Conservation (phyloP, 2,888 invertebrate genomes). For the Cephalotes varians region DNA sequence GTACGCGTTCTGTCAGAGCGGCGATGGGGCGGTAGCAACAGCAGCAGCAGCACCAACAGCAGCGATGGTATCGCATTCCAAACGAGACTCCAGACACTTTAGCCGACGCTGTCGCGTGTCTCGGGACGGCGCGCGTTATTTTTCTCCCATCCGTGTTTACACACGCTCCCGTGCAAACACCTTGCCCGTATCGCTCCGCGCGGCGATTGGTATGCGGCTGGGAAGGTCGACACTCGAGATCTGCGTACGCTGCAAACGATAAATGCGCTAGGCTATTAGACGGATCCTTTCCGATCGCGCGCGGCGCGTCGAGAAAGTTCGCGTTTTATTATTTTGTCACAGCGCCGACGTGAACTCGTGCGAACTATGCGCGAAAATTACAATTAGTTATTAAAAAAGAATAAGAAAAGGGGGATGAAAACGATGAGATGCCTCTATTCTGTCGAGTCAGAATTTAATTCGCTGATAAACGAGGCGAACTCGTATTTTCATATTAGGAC, state of each 20-base stretch:
- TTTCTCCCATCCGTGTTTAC: conserved; percentile 65
- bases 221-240: conserved; percentile 59
- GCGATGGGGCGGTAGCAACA: background rate
- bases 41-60: conserved; percentile 25
- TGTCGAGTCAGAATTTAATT: background rate
- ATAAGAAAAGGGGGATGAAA: background rate
- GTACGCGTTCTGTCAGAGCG: conserved; percentile 8
- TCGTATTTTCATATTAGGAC: background rate
- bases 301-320: background rate
- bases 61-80: conserved; percentile 66
- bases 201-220: conserved; percentile 63
- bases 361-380: background rate
- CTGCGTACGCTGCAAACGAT: conserved; percentile 43
- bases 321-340: background rate
- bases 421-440: background rate
- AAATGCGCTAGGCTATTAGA: conserved; percentile 53
- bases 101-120: conserved; percentile 63
- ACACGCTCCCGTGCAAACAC: conserved; percentile 60
- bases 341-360: background rate
- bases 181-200: conserved; percentile 57
- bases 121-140: conserved; percentile 59
- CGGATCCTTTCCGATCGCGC: background rate
- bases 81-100: conserved; percentile 64
- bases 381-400: background rate
- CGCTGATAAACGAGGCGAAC: background rate